Evolutionary conservation across 2,797 vertebrate species (phyloP), one percentile per base, ranked within the genome.

Genomic region (Coilia nasus): DNA sequence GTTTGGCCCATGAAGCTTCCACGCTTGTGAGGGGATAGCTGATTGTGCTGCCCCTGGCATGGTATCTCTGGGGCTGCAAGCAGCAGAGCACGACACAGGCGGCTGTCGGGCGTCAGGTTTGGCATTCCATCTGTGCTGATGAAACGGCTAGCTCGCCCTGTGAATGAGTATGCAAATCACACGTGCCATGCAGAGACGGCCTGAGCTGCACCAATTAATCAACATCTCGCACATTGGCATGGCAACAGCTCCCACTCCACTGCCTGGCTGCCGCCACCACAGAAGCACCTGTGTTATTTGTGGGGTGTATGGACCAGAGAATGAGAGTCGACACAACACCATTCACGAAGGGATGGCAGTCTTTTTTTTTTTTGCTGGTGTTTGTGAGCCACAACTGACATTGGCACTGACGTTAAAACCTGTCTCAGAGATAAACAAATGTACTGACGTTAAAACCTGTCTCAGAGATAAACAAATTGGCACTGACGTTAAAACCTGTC

Each of bases 121-220:
- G 3, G 15, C 35, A 81, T 81, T 84, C 87, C 82, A 85, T 86
- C 86, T 86, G 71, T 31, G 82, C 78, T 82, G 81, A 89, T 56
- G 84, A 87, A 67, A 84, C 62, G 83, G 54, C 17, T 31, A 82
- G 47, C 81, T 28, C 83, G 56, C 71, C 86, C 84, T 46, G 31
- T 78, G 83, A 59, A 83, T 56, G 71, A 87, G 87, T 86, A 90
- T 89, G 86, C 84, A 88, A 90, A 89, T 89, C 19, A 21, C 4
- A 85, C 56, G 62, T 60, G 47, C 85, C 83, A 54, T 54, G 50
- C 50, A 54, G 50, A 54, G n/a, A n/a, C n/a, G n/a, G n/a, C n/a
- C n/a, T n/a, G 83, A 87, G 89, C 84, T 85, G 86, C 80, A 85
- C 87, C 85, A 90, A 87, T 90, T 86, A 89, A 87, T 87, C 82